Evolutionary conservation across 2,797 vertebrate genomes (phyloP).

Genomic region (Bovichtus variegatus): DNA sequence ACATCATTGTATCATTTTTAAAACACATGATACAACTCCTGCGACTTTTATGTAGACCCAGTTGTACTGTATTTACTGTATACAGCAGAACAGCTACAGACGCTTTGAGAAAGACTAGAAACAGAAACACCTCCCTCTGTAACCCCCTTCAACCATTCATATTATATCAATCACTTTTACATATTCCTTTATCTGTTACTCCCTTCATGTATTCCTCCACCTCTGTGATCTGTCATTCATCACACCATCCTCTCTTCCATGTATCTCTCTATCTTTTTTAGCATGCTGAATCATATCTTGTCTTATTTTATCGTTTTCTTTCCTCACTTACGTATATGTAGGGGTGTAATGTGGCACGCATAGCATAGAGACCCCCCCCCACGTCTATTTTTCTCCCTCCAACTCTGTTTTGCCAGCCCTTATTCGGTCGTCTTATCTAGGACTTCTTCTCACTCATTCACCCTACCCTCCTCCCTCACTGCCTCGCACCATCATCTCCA

Average conservation of each 20-base stretch:
- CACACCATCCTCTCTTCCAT: background rate
- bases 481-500: background rate
- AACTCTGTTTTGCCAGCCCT: background rate
- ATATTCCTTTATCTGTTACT: conserved; percentile 6
- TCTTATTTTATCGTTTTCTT: background rate
- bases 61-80: background rate
- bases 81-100: background rate
- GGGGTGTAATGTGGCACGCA: background rate
- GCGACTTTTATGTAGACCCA: background rate
- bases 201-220: conserved; percentile 3
- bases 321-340: background rate
- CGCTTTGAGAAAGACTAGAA: background rate
- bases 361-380: background rate
- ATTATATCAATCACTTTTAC: background rate
- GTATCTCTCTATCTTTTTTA: background rate
- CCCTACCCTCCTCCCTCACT: background rate
- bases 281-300: background rate
- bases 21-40: background rate
- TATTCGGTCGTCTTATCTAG: background rate
- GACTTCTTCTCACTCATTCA: conserved; percentile 11
- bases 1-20: too few species aligned
- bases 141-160: background rate
- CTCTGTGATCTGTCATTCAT: conserved; percentile 9
- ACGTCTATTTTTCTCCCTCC: background rate
- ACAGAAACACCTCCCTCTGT: background rate